Base-by-base conservation (phyloP, 2,113 vertebrate species). In the Grus americana region DNA sequence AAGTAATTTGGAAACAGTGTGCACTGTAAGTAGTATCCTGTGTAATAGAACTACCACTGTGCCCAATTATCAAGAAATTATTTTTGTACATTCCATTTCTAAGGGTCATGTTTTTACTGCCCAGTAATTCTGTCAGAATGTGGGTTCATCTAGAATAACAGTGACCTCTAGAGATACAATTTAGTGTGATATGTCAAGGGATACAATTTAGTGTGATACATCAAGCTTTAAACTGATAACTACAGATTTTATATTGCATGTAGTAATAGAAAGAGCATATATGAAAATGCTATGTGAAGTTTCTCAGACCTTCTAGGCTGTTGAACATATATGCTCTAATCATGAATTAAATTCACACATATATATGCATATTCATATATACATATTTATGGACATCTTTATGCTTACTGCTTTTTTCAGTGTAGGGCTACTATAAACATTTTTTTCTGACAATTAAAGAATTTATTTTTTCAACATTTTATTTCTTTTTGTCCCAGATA, bases 121-220 rank as follows among this genome's bases (percentile, higher is more conserved):
- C 55, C 79, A 50, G 63, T 81, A 84, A 75, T 96, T 86, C 81
- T 34, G 17, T 79, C 86, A 67, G 67, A 61, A 57, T 26, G 21
- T 72, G 38, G 20, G 10, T 95, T 97, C 86, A 78, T 84, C 88
- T 89, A 75, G 63, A 90, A 62, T 94, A 92, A 89, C 71, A 70
- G 71, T 97, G 90, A 96, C 59, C 38, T 80, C 90, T 95, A 86
- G 81, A 72, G 93, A 91, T 95, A 95, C 66, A 81, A 66, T 65
- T 92, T 85, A 85, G 11, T 72, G 57, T 74, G 47, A 88, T 88
- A 50, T 40, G 47, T 81, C 76, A 49, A 34, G 89, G 38, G 78
- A 84, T 95, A 90, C 42, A 68, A 62, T 46, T 90, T 82, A 90
- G 13, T 71, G 32, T 67, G 42, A 71, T 82, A 46, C 30, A 34